Conservation (phyloP, 2,113 vertebrate species). For the Formicarius rufipectus region DNA sequence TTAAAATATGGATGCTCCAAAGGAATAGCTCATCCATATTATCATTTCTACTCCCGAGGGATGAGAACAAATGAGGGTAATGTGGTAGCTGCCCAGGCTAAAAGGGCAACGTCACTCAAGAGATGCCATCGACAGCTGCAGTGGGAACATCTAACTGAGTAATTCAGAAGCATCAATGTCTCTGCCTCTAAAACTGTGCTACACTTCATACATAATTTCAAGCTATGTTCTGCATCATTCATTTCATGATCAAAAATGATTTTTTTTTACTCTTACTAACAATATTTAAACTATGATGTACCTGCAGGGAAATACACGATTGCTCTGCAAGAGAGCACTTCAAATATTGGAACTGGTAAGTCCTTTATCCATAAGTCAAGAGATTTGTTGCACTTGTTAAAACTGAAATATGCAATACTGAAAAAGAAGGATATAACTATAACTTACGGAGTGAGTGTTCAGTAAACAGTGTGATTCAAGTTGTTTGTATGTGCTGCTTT, state of each 20-base stretch:
- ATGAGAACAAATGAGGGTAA: neutral
- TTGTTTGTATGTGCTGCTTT: conserved; percentile 22
- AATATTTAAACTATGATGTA: conserved; percentile 32
- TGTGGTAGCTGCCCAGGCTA: neutral
- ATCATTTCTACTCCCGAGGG: neutral
- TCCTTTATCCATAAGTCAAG: conserved; percentile 20
- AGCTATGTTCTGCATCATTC: neutral
- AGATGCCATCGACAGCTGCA: neutral
- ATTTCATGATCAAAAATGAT: conserved; percentile 20
- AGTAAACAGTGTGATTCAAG: conserved; percentile 14
- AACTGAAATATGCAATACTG: neutral
- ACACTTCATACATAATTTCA: neutral
- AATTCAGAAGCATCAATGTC: neutral
- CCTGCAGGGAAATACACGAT: conserved; percentile 38
- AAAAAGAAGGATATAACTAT: conserved; percentile 25
- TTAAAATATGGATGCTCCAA: neutral
- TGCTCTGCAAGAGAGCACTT: conserved; percentile 4
- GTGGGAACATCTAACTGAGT: neutral
- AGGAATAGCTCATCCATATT: neutral
- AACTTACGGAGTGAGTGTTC: conserved; percentile 21
- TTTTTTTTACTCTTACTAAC: conserved; percentile 47
- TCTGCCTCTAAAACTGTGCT: conserved; percentile 12
- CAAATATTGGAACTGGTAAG: conserved; percentile 15
- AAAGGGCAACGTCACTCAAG: neutral
- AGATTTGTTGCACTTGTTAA: conserved; percentile 4